phyloP scores from a whole-genome alignment of 2,797 vertebrate species.

The Pipistrellus pipistrellus region DNA sequence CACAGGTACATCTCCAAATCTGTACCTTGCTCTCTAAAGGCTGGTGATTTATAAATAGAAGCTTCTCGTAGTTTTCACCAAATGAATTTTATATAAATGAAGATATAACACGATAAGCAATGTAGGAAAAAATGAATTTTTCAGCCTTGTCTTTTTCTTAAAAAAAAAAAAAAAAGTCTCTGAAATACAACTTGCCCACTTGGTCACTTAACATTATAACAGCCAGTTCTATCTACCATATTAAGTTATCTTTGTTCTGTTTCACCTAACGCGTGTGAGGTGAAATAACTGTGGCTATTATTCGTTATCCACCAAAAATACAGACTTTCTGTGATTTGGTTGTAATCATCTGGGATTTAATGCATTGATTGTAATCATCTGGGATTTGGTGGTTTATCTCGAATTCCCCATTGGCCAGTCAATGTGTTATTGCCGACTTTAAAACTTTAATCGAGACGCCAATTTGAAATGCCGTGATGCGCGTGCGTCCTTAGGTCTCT shows the following conservation, averaged over 20 bases:
- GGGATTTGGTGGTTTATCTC: slow-evolving; percentile 26
- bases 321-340: not conserved
- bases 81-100: slow-evolving; percentile 1
- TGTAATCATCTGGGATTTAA: slow-evolving; percentile 16
- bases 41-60: not conserved
- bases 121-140: not conserved
- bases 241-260: not conserved
- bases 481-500: not conserved
- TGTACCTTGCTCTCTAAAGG: slow-evolving; percentile 45
- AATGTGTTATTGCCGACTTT: not conserved
- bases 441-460: not conserved
- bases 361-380: not conserved
- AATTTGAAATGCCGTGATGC: not conserved
- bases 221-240: not conserved
- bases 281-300: slow-evolving; percentile 14
- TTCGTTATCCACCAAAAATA: not conserved
- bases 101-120: not conserved
- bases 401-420: not conserved
- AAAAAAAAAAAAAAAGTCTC: not conserved
- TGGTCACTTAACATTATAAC: not conserved
- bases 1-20: not conserved
- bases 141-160: not conserved
- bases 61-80: not conserved
- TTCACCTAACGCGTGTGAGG: not conserved
- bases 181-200: not conserved